Conservation (phyloP, 1,140 invertebrate species). For the Trichonephila clavipes region DNA sequence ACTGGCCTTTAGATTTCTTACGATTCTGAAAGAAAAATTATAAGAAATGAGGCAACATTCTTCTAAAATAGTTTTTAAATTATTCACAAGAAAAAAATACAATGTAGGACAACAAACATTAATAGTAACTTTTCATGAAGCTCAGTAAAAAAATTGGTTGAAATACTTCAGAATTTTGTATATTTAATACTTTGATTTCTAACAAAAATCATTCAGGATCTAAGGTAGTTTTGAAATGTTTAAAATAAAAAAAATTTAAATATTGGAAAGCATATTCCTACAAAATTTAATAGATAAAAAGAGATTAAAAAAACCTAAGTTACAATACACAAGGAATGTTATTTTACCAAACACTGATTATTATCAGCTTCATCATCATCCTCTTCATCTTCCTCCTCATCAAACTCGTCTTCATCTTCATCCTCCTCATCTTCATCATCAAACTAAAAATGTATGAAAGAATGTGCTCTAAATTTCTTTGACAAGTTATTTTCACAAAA, state of each 20-base stretch:
- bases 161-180: no score
- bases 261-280: background rate
- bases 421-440: constrained; percentile 77
- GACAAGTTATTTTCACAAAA: no score
- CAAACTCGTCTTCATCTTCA: constrained; percentile 77
- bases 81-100: no score
- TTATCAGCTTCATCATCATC: constrained; percentile 76
- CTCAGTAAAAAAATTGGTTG: no score
- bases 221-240: no score
- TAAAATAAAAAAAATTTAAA: no score
- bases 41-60: background rate
- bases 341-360: constrained; percentile 64
- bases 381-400: constrained; percentile 77
- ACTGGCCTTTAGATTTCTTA: constrained; percentile 56
- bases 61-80: no score
- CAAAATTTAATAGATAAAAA: background rate
- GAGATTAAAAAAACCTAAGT: background rate
- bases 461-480: background rate
- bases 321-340: background rate
- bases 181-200: no score
- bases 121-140: no score
- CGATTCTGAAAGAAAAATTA: constrained; percentile 60
- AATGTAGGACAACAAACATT: no score
- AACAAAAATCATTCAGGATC: no score
- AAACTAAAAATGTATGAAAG: constrained; percentile 45